Percentiles rank a stretch among this genome's conserved stretches.
These are phyloP conservation scores for Megatriorchis doriae DNA, from an alignment of 2,113 vertebrate species.

Conservation along the genomic window DNA sequence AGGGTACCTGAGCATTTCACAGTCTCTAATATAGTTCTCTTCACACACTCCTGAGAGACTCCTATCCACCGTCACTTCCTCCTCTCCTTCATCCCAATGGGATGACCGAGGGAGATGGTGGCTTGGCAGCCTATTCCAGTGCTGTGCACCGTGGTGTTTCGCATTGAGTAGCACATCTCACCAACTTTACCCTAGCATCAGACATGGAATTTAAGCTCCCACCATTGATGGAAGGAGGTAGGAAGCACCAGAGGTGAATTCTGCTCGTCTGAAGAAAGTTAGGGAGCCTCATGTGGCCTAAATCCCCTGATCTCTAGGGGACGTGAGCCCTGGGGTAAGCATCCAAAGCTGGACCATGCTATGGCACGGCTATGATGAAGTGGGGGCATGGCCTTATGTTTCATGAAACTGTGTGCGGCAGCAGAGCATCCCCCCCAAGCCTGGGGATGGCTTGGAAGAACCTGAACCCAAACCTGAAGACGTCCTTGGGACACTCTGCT, in stretches of 20 bases:
- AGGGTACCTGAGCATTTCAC: not conserved
- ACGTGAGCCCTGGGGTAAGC: not conserved
- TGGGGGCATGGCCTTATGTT: not conserved
- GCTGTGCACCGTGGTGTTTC: not conserved
- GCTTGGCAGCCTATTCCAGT: not conserved
- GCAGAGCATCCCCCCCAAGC: not conserved
- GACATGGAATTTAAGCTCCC: not conserved
- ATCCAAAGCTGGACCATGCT: not conserved
- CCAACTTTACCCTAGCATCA: not conserved
- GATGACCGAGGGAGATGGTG: not conserved
- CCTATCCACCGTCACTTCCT: not conserved
- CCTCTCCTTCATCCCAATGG: not conserved
- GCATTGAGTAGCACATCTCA: not conserved
- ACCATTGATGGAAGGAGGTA: not conserved
- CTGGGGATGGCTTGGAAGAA: not conserved
- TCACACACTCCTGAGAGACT: not conserved
- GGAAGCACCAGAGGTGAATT: not conserved
- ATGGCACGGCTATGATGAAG: fast-evolving
- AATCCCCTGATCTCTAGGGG: not conserved
- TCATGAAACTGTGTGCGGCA: fast-evolving
- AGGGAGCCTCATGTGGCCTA: not conserved
- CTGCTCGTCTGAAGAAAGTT: not conserved
- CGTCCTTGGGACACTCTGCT: not conserved
- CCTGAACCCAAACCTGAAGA: not conserved
- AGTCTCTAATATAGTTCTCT: not conserved